Base-by-base conservation (phyloP, 1,140 invertebrate genomes). In the Diploscapter pachys region DNA sequence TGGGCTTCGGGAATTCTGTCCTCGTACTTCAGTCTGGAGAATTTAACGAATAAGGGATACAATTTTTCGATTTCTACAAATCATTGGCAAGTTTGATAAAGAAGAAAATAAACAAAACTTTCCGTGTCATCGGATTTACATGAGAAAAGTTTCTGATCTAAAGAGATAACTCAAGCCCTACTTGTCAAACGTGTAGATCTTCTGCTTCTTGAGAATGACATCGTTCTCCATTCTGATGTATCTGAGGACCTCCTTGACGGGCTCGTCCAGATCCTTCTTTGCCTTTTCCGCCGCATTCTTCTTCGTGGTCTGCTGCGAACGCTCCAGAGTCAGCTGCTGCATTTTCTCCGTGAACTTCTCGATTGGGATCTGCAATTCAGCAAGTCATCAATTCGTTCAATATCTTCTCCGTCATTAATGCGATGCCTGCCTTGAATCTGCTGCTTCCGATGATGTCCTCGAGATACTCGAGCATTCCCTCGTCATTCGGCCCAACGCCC, bases 391-490 rank as follows among this genome's bases (percentile, higher is more conserved):
- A 55, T 68, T 55, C 53, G 66, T 5, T 9, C 66, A 52, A 2
- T 68, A 48, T 68, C 66, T 9, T 6, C 8, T 65, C 13, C 31
- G 63, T 8, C 13, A 9, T 49, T 49, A 65, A 65, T 9, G 51
- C 63, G 9, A 65, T 49, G 8, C 63, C 6, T 65, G 51, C 63
- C 87, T 89, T 89, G 65, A 89, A 76, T 49, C 95, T 89, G 50
- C 90, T 91, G 0, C 93, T 95, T 0, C 96, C 97, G 84, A 99
- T 93, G 76, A 99, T 97, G 85, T 99, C 96, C 88, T 99, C 97
- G 11, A 99, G 88, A 88, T 96, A 99, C 86, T 99, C 96, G 52
- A 99, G 87, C 93, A 99, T 95, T 0, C 97, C 95, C 80, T 98
- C 95, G 84, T 93, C 80, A 5, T 59, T 71, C 31, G 69, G 67